Evolutionary conservation across 2,113 vertebrate species (phyloP), one percentile per base, ranked within the genome.

Genomic region (Salvelinus fontinalis): DNA sequence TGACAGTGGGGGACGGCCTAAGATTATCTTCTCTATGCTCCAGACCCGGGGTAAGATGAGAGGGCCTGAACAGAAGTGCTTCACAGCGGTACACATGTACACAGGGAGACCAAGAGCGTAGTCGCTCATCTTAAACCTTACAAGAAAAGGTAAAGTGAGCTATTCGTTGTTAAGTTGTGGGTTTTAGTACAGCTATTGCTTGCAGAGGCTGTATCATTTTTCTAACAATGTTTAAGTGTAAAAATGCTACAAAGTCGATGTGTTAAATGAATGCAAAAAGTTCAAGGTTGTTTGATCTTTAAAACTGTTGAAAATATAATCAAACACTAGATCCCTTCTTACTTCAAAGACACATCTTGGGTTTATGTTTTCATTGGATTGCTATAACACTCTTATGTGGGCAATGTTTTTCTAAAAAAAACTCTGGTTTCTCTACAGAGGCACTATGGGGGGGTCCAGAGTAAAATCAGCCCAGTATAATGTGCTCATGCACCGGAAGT

Each of bases 1-100:
- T 97, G 95, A 95, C 95, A 95, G 94, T 92, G 84, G 86, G 95
- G 94, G 94, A 93, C 80, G 51, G 84, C 78, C 92, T 92, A 91
- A 93, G 95, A 93, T 96, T 93, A 96, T 97, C 95, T 93, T 93
- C 93, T 94, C 54, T 76, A 85, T 85, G 82, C 84, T 87, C 76
- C 65, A 75, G 44, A 49, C 86, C 11, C 84, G 89, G 86, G 39
- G 39, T 44, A 12, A 44, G 39, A 44, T 2, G 84, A 66, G 78
- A n/a, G 57, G 29, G 76, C 82, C 74, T 69, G 74, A 84, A 71
- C 71, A 75, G 78, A 69, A 86, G 86, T 91, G 87, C 93, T 92
- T 93, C 90, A 93, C 90, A 87, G 87, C 88, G 79, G 79, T 87
- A 86, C 88, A 89, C 86, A 78, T 73, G 71, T 82, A 79, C 85